Conservation (phyloP, 2,113 vertebrate species). For the Cebus imitator region DNA sequence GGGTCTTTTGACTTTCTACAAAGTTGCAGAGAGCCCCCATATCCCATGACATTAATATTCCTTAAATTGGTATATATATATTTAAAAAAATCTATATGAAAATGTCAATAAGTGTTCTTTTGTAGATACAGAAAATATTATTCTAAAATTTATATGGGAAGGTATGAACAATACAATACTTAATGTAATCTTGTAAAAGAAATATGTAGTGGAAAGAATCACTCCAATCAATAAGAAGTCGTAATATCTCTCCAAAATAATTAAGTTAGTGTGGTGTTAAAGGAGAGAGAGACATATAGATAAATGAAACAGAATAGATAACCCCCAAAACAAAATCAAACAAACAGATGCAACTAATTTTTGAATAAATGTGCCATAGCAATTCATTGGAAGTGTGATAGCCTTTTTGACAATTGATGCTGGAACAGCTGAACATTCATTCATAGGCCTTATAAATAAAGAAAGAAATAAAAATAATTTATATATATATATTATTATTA, state of each 20-base stretch:
- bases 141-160: no score
- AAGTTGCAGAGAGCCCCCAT: neutral
- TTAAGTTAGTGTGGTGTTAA: neutral
- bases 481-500: no score
- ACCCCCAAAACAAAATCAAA: neutral
- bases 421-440: neutral
- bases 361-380: neutral
- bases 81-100: neutral
- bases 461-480: no score
- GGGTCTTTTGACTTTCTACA: neutral
- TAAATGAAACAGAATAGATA: neutral
- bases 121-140: no score
- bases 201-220: neutral
- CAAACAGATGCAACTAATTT: neutral
- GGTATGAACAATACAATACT: neutral
- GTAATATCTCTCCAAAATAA: neutral
- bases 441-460: neutral
- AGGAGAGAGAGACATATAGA: neutral
- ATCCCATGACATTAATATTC: no score
- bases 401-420: neutral
- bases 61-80: rapidly evolving
- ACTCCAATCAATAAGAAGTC: neutral
- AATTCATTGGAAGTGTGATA: neutral
- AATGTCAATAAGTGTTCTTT: neutral
- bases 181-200: neutral